Percentiles rank a stretch among this genome's conserved stretches.
Evolutionary conservation across 2,888 invertebrate genomes (phyloP).

Genomic region (Steinernema carpocapsae): DNA sequence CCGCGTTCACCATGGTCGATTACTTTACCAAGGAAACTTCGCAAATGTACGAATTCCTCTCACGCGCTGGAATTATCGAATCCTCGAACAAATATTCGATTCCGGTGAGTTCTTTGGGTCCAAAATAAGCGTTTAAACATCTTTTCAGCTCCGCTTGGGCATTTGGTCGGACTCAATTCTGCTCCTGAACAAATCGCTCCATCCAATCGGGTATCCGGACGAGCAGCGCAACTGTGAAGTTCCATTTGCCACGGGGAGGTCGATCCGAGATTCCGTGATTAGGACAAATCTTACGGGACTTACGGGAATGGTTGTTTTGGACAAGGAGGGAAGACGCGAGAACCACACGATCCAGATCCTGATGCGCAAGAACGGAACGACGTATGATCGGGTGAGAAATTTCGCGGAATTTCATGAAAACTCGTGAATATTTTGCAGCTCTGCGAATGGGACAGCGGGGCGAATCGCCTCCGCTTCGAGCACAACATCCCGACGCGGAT

Average conservation of each 20-base stretch:
- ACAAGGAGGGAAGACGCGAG: slow-evolving; percentile 40
- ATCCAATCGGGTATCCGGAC: slow-evolving; percentile 29
- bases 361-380: slow-evolving; percentile 39
- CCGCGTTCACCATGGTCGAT: slow-evolving; percentile 44
- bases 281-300: slow-evolving; percentile 37
- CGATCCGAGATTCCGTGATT: slow-evolving; percentile 14
- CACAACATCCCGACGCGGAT: slow-evolving; percentile 69
- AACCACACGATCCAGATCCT: slow-evolving; percentile 45
- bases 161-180: slow-evolving; percentile 21
- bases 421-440: not conserved
- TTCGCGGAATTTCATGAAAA: not conserved
- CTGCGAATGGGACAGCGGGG: not conserved
- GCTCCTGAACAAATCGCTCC: slow-evolving; percentile 13
- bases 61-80: slow-evolving; percentile 21
- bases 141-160: slow-evolving; percentile 11
- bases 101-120: not conserved
- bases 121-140: no score
- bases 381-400: slow-evolving; percentile 31
- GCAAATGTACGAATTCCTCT: slow-evolving; percentile 25
- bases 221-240: slow-evolving; percentile 14
- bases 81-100: slow-evolving; percentile 18
- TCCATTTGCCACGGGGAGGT: slow-evolving; percentile 4
- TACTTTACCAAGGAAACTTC: slow-evolving; percentile 38
- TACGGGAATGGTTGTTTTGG: slow-evolving; percentile 42
- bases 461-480: slow-evolving; percentile 37